These are phyloP conservation scores for Ammodramus savannarum DNA, from an alignment of 2,113 vertebrate genomes.

Conservation along the genomic window DNA sequence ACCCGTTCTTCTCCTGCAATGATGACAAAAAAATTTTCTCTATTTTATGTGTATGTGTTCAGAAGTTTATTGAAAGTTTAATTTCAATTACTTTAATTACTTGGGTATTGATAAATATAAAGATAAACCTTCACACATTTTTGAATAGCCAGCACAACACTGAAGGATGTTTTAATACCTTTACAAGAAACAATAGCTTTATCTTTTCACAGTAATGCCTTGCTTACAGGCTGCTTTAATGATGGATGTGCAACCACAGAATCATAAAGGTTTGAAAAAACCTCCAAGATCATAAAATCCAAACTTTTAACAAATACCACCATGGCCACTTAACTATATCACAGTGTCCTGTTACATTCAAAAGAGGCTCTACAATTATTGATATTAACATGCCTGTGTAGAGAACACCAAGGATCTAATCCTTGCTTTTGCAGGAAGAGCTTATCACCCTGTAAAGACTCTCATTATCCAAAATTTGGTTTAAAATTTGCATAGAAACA, in stretches of 20 bases:
- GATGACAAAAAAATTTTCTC: neutral
- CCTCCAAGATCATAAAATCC: neutral
- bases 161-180: neutral
- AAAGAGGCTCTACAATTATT: neutral
- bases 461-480: neutral
- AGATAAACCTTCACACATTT: neutral
- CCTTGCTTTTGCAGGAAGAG: neutral
- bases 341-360: neutral
- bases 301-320: neutral
- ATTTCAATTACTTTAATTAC: neutral
- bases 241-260: neutral
- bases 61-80: neutral
- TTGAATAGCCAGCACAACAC: neutral
- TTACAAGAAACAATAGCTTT: neutral
- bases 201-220: neutral
- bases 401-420: neutral
- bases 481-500: neutral
- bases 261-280: neutral
- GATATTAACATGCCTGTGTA: neutral
- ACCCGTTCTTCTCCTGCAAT: constrained; percentile 77
- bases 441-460: neutral
- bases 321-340: neutral
- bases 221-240: neutral
- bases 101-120: neutral
- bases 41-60: neutral